Evolutionary conservation across 2,113 vertebrate genomes (phyloP).

Genomic region (Daboia siamensis): DNA sequence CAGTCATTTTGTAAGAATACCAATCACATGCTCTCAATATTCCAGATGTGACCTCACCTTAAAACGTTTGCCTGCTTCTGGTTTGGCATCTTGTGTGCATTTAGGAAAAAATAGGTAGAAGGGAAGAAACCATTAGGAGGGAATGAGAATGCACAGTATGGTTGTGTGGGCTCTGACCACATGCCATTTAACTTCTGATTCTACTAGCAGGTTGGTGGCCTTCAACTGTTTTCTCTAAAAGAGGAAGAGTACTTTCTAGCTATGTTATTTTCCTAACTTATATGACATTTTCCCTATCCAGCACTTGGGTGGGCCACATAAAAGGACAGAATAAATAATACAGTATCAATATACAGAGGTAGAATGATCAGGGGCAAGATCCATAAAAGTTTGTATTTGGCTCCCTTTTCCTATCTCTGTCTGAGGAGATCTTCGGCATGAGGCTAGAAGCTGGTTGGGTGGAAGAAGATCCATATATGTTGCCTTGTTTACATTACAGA

Average conservation of each 20-base stretch:
- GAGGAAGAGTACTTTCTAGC: background rate
- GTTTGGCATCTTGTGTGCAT: background rate
- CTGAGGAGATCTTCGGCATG: background rate
- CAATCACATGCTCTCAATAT: background rate
- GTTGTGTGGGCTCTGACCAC: background rate
- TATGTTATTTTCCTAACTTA: background rate
- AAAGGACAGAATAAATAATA: background rate
- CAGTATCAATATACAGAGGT: background rate
- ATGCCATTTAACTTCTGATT: background rate
- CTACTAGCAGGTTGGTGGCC: background rate
- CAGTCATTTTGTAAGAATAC: background rate
- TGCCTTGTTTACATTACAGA: background rate
- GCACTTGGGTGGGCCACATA: background rate
- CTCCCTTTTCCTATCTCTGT: background rate
- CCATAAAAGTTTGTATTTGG: background rate
- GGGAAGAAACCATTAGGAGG: background rate
- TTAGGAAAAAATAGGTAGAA: background rate
- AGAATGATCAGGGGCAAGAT: background rate
- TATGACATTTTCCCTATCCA: background rate
- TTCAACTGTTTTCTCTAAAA: background rate
- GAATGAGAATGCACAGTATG: background rate
- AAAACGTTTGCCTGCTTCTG: background rate
- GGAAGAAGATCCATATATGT: background rate
- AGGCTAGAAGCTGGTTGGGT: background rate
- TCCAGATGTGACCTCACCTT: background rate